Evolutionary conservation across 2,113 vertebrate species (phyloP), one percentile per base, ranked within the genome.

Genomic region (Anoura caudifer): DNA sequence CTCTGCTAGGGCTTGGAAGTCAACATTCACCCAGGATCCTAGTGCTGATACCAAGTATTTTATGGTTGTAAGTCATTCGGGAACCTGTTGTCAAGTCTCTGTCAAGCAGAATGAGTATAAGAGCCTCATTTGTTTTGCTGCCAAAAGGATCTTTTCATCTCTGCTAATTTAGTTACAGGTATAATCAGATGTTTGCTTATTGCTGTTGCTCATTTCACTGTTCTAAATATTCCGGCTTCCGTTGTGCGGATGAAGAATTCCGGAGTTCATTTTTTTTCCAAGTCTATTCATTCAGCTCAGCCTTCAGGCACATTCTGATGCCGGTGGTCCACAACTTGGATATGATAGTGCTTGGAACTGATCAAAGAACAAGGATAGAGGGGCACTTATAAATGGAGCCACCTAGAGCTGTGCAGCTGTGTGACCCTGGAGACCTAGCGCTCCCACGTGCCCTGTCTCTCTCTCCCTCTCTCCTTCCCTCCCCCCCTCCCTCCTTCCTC

Each of bases 61-160:
- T 95, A n/a, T 86, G 84, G n/a, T 33, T 43, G 4, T 15, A 95
- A n/a, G 88, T 96, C 17, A 90, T 95, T 45, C 61, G 54, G 26
- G 84, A 84, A 76, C 69, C 33, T 86, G 90, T 69, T 84, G 87
- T 73, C 43, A 90, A 94, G 5, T 38, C 87, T 33, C 47, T 89
- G 54, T 82, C 92, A 96, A 96, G 81, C 56, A 63, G 91, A 98
- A 56, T 67, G 85, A 12, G 56, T 93, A 3, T 41, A 95, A 90
- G n/a, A 94, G n/a, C 45, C 56, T 33, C 16, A 97, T 97, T 96
- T 52, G 36, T 80, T 96, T 82, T 72, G 26, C 1, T 91, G 95
- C 84, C 97, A 97, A 76, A 90, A 97, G 63, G 93, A 50, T 80
- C 91, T 61, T 93, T 97, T 97, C 79, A 3, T 89, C 94, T 97